Conservation (phyloP, 2,888 invertebrate species). For the Hedya salicella region DNA sequence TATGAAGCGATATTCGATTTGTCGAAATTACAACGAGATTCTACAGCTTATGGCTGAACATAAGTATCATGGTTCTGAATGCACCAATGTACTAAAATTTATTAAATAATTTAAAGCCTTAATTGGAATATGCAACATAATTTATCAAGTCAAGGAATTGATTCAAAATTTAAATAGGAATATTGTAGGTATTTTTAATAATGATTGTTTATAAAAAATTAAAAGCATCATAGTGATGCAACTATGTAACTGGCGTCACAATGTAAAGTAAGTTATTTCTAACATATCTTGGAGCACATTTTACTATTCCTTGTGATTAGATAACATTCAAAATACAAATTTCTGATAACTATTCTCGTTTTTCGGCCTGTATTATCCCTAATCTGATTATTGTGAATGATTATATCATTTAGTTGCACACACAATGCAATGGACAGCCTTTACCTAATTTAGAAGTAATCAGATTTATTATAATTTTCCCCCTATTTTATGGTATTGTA, state of each 20-base stretch:
- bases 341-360: background rate
- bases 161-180: slow-evolving; percentile 55
- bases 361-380: background rate
- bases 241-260: slow-evolving; percentile 15
- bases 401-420: background rate
- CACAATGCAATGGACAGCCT: background rate
- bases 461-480: too few relatives aligned
- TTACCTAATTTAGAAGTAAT: too few relatives aligned
- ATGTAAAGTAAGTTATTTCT: slow-evolving; percentile 25
- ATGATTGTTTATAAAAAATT: slow-evolving; percentile 8
- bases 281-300: slow-evolving; percentile 38
- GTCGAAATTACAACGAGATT: too few relatives aligned
- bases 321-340: slow-evolving; percentile 3
- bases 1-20: too few relatives aligned
- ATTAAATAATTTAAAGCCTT: slow-evolving; percentile 46
- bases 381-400: background rate
- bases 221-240: slow-evolving; percentile 18
- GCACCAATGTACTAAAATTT: background rate
- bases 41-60: background rate
- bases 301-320: slow-evolving; percentile 21
- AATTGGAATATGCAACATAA: background rate
- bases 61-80: background rate
- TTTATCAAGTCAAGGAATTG: slow-evolving; percentile 72
- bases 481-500: too few relatives aligned
- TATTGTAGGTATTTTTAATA: slow-evolving; percentile 45